phyloP scores from a whole-genome alignment of 2,797 vertebrate species.

The Silurus aristotelis region DNA sequence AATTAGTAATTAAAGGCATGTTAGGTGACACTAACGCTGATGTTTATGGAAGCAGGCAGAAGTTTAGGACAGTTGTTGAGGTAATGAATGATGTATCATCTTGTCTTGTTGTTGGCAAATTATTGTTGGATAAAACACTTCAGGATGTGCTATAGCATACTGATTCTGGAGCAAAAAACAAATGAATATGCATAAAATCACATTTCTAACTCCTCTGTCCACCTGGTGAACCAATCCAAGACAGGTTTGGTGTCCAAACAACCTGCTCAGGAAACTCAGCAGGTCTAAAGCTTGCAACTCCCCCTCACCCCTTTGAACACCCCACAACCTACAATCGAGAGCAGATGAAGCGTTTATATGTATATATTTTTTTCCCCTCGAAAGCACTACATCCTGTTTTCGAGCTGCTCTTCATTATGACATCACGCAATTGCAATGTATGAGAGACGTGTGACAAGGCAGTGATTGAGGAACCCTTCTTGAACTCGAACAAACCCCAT shows the following conservation, averaged over 20 bases:
- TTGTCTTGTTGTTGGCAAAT: not conserved
- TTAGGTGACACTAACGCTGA: no score
- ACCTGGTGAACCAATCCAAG: not conserved
- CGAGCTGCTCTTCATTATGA: slow-evolving; percentile 44
- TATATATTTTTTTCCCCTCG: not conserved
- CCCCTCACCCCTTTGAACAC: no score
- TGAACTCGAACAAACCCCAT: slow-evolving; percentile 43
- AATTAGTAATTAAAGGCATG: not conserved
- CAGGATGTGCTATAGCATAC: not conserved
- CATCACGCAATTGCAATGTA: slow-evolving; percentile 48
- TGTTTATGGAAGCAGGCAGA: not conserved
- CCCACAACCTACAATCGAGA: not conserved
- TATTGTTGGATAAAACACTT: not conserved
- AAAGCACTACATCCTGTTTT: not conserved
- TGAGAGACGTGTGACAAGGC: slow-evolving; percentile 33
- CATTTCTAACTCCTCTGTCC: not conserved
- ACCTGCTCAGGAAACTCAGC: not conserved
- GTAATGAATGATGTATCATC: not conserved
- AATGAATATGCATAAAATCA: not conserved
- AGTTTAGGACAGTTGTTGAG: not conserved
- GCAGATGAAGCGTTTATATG: slow-evolving; percentile 1
- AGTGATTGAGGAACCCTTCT: slow-evolving; percentile 36
- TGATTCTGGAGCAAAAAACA: no score
- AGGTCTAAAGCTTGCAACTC: not conserved
- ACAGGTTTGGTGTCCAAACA: not conserved